These are phyloP conservation scores for Rotaria socialis DNA, from an alignment of 2,888 invertebrate genomes.

Conservation along the genomic window DNA sequence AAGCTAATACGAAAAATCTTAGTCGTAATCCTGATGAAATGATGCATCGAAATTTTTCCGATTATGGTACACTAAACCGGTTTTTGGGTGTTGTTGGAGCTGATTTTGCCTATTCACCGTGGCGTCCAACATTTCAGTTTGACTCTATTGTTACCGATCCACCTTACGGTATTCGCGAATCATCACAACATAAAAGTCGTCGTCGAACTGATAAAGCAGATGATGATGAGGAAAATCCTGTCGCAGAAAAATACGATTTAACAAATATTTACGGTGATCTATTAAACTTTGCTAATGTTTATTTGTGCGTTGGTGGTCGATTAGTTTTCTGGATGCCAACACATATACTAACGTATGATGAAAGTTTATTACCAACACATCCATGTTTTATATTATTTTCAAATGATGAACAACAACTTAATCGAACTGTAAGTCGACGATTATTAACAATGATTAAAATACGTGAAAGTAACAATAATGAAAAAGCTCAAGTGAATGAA, in stretches of 20 bases:
- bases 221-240: background rate
- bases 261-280: conserved; percentile 78
- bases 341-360: conserved; percentile 9
- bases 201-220: background rate
- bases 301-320: conserved; percentile 72
- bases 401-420: conserved; percentile 14
- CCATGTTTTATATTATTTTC: conserved; percentile 1
- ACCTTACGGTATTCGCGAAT: conserved; percentile 85
- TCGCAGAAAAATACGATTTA: conserved; percentile 72
- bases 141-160: conserved; percentile 95
- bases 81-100: conserved; percentile 84
- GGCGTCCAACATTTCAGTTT: conserved; percentile 66
- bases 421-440: background rate
- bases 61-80: conserved; percentile 72
- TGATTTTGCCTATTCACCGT: conserved; percentile 78
- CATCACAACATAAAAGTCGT: conserved; percentile 34
- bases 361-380: conserved; percentile 31
- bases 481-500: conserved; percentile 18
- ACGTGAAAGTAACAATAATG: conserved; percentile 1
- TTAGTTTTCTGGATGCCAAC: conserved; percentile 91
- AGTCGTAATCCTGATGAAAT: conserved; percentile 70
- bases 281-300: conserved; percentile 73
- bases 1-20: conserved; percentile 37
- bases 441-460: conserved; percentile 1
- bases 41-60: conserved; percentile 77